A percentile compares a stretch with the other conserved stretches of the same genome.
Evolutionary conservation across 2,113 vertebrate genomes (phyloP).

Genomic region (Aphelocoma coerulescens): DNA sequence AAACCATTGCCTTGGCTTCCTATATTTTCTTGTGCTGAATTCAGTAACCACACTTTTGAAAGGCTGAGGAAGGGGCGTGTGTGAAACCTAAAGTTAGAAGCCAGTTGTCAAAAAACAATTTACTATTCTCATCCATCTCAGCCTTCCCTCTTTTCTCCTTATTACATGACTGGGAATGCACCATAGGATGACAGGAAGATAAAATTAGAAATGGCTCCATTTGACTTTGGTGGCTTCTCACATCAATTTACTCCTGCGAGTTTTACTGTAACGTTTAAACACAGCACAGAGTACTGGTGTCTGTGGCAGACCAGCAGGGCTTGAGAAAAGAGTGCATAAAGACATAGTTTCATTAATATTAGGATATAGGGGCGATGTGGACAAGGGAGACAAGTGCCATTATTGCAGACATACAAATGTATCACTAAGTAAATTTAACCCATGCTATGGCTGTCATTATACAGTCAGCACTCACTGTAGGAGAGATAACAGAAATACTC

Average conservation of each 20-base stretch:
- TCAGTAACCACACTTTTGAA: background rate
- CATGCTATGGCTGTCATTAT: background rate
- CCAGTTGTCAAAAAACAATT: conserved; percentile 46
- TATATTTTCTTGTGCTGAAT: background rate
- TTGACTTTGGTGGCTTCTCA: conserved; percentile 33
- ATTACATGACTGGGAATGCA: background rate
- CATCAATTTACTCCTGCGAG: background rate
- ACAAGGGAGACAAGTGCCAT: background rate
- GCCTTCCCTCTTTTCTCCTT: conserved; percentile 11
- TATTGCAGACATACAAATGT: background rate
- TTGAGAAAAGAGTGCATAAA: background rate
- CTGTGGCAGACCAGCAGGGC: background rate
- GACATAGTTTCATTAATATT: background rate
- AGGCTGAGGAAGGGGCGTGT: background rate
- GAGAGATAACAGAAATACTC: background rate
- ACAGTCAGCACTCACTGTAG: background rate
- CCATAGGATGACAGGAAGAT: conserved; percentile 16
- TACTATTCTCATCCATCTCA: conserved; percentile 32
- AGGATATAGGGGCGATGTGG: background rate
- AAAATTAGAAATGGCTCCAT: conserved; percentile 32
- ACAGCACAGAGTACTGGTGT: background rate
- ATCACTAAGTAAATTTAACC: background rate
- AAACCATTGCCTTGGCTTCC: background rate
- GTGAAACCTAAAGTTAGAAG: background rate
- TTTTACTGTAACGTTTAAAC: background rate